Evolutionary conservation across 1,140 invertebrate genomes (phyloP).

Genomic region (Eriosoma lanigerum): DNA sequence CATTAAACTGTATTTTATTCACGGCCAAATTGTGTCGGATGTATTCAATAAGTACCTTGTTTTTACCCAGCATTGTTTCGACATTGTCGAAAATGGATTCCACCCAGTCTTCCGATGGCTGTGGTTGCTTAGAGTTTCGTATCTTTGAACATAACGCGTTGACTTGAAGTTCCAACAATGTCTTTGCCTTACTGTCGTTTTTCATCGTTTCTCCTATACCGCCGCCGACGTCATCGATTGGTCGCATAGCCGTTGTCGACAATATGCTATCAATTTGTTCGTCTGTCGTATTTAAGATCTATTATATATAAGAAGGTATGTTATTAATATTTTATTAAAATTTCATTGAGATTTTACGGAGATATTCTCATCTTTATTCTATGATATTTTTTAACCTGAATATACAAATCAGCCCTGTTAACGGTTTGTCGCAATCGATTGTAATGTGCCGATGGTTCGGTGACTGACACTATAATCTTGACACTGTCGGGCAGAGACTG

Average conservation of each 20-base stretch:
- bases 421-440: slow-evolving; percentile 59
- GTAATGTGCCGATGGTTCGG: slow-evolving; percentile 62
- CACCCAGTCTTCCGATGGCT: not conserved
- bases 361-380: too few relatives aligned
- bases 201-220: not conserved
- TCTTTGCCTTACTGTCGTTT: not conserved
- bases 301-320: not conserved
- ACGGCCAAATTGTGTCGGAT: not conserved
- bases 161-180: slow-evolving; percentile 14
- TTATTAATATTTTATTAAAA: not conserved
- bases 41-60: slow-evolving; percentile 18
- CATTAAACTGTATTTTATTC: too few relatives aligned
- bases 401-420: slow-evolving; percentile 55
- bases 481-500: slow-evolving; percentile 68
- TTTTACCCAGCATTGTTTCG: slow-evolving; percentile 12
- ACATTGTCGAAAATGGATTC: slow-evolving; percentile 17
- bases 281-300: not conserved
- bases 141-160: not conserved
- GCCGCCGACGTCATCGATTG: not conserved
- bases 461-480: slow-evolving; percentile 72
- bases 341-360: too few relatives aligned
- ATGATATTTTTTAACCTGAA: slow-evolving; percentile 57
- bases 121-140: not conserved
- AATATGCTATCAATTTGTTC: slow-evolving; percentile 2
- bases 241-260: not conserved